These are phyloP conservation scores for Rhingia rostrata DNA, from an alignment of 2,888 invertebrate genomes.

Conservation along the genomic window DNA sequence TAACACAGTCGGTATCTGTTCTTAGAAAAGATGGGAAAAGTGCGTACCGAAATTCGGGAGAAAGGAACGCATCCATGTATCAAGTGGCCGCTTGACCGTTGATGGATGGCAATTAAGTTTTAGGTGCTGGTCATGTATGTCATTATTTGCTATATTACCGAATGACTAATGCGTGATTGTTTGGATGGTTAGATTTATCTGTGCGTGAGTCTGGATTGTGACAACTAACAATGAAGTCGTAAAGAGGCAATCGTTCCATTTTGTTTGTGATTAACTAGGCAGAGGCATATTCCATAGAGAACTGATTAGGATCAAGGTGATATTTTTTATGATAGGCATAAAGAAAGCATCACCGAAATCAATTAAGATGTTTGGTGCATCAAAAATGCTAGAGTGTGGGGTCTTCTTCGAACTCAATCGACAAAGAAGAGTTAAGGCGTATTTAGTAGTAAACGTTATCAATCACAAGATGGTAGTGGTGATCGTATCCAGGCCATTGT, in stretches of 20 bases:
- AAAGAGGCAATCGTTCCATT: slow-evolving; percentile 36
- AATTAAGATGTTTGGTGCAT: slow-evolving; percentile 1
- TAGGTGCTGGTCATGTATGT: slow-evolving; percentile 69
- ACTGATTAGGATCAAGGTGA: slow-evolving; percentile 49
- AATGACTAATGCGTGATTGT: slow-evolving; percentile 66
- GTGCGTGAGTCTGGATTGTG: slow-evolving; percentile 9
- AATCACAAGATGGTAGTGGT: too few relatives aligned
- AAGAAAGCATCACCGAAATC: slow-evolving; percentile 12
- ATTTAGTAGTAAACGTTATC: too few relatives aligned
- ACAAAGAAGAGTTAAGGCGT: too few relatives aligned
- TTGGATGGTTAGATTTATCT: slow-evolving; percentile 25
- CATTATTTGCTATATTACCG: slow-evolving; percentile 71
- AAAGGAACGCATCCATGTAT: slow-evolving; percentile 12
- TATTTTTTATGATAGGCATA: slow-evolving; percentile 13
- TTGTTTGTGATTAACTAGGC: background rate
- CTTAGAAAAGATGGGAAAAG: slow-evolving; percentile 37
- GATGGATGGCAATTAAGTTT: slow-evolving; percentile 70
- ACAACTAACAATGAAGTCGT: slow-evolving; percentile 64
- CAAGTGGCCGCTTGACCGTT: slow-evolving; percentile 50
- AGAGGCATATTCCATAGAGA: slow-evolving; percentile 11
- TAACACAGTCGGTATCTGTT: background rate
- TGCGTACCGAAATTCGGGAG: slow-evolving; percentile 49
- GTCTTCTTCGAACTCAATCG: background rate
- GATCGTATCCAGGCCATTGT: too few relatives aligned
- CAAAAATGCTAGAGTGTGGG: background rate